phyloP scores from a whole-genome alignment of 2,888 invertebrate species.

The Lochmaea capreae region DNA sequence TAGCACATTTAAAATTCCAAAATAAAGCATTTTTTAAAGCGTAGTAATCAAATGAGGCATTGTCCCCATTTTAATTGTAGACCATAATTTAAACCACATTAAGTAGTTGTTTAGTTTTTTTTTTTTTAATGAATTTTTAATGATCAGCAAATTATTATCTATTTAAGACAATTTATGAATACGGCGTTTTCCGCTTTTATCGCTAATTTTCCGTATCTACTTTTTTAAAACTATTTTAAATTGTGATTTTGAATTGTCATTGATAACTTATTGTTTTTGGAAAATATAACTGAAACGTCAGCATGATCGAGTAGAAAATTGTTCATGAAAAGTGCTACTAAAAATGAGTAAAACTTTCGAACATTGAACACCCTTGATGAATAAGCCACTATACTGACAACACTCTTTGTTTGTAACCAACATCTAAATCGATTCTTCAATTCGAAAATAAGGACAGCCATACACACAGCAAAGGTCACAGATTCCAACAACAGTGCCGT shows the following conservation, averaged over 20 bases:
- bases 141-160: conserved; percentile 22
- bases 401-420: no score
- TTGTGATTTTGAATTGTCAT: not conserved
- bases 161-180: conserved; percentile 10
- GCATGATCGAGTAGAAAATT: no score
- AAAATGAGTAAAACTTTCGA: no score
- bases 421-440: no score
- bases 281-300: not conserved
- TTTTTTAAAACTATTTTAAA: conserved; percentile 9
- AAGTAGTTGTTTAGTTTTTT: not conserved
- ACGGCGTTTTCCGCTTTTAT: conserved; percentile 19
- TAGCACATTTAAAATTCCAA: no score
- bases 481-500: no score
- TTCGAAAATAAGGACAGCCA: no score
- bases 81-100: conserved; percentile 9
- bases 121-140: conserved; percentile 11
- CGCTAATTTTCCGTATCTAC: conserved; percentile 23
- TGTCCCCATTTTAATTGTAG: conserved; percentile 13
- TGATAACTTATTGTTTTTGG: not conserved
- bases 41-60: not conserved
- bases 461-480: no score
- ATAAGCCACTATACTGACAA: no score
- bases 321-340: no score
- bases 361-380: no score
- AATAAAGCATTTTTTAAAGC: not conserved